phyloP scores from a whole-genome alignment of 1,140 invertebrate genomes.

The Laupala kohalensis region DNA sequence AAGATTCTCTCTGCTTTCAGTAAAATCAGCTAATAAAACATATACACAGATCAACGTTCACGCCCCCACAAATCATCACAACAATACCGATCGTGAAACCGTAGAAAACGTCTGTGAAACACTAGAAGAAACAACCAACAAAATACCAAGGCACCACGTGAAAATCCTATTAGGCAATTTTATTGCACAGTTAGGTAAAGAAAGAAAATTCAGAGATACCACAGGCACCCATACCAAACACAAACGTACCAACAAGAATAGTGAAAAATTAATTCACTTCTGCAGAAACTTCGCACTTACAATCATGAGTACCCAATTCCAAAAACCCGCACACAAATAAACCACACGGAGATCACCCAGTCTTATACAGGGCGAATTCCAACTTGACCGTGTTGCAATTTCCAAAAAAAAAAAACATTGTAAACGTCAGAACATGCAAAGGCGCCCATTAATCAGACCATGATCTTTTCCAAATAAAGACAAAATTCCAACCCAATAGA shows the following conservation, averaged over 20 bases:
- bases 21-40: constrained; percentile 12
- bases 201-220: neutral
- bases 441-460: neutral
- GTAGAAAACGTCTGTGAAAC: constrained; percentile 12
- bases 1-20: constrained; percentile 9
- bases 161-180: constrained; percentile 10
- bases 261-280: neutral
- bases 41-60: constrained; percentile 13
- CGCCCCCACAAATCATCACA: constrained; percentile 11
- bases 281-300: neutral
- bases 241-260: neutral
- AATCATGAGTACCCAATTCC: neutral
- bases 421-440: neutral
- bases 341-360: constrained; percentile 1
- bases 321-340: neutral
- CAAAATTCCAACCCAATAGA: constrained; percentile 1
- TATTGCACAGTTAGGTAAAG: constrained; percentile 1
- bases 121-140: constrained; percentile 11
- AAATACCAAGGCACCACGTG: constrained; percentile 10
- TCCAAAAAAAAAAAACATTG: neutral
- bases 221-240: neutral
- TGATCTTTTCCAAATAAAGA: neutral
- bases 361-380: neutral
- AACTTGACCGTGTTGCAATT: neutral
- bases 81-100: constrained; percentile 10